phyloP scores from a whole-genome alignment of 2,797 vertebrate species.

The Apodemus agrarius region DNA sequence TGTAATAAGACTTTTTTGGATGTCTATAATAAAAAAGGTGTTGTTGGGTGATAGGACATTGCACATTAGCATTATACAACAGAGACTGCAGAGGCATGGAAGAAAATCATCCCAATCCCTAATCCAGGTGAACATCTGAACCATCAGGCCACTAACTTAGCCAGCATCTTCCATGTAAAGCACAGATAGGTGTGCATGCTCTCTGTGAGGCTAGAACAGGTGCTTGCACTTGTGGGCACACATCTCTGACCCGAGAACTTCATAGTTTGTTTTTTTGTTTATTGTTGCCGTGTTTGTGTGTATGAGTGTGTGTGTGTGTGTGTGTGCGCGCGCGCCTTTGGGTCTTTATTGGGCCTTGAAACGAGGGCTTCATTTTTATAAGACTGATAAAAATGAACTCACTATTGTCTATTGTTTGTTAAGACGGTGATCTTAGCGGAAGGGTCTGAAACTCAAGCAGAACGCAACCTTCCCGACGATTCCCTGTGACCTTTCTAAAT shows the following conservation, averaged over 20 bases:
- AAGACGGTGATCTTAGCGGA: background rate
- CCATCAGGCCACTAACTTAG: background rate
- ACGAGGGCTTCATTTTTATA: background rate
- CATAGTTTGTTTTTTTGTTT: background rate
- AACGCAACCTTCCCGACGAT: background rate
- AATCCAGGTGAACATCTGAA: background rate
- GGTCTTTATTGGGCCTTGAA: background rate
- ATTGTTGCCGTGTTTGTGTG: background rate
- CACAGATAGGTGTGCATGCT: background rate
- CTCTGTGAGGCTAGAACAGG: background rate
- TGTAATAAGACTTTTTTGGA: background rate
- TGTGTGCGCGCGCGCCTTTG: background rate
- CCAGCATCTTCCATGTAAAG: background rate
- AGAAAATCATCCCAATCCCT: background rate
- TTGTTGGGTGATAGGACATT: background rate
- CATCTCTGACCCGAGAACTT: background rate
- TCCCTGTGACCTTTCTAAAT: background rate
- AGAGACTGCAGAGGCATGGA: background rate
- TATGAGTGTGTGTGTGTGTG: background rate
- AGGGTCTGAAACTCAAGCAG: background rate
- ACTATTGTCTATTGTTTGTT: background rate
- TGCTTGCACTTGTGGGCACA: background rate
- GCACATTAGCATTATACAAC: background rate
- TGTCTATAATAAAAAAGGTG: background rate
- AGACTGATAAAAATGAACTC: background rate